phyloP scores from a whole-genome alignment of 1,140 invertebrate species.

The Trachelipus rathkii region DNA sequence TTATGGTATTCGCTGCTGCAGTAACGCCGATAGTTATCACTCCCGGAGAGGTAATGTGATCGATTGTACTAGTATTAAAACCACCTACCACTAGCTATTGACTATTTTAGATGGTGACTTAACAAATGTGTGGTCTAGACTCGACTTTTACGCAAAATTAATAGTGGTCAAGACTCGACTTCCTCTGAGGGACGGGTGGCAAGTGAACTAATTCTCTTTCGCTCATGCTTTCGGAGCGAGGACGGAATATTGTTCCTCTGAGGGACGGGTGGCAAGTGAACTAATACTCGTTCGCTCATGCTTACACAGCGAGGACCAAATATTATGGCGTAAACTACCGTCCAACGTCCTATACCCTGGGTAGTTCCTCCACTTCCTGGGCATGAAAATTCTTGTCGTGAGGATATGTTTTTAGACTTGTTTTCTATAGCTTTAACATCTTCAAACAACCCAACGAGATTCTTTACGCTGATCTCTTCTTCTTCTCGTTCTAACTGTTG shows the following conservation, averaged over 20 bases:
- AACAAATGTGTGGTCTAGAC: slow-evolving; percentile 25
- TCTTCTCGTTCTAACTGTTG: slow-evolving; percentile 22
- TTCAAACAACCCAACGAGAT: slow-evolving; percentile 41
- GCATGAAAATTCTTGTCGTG: not conserved
- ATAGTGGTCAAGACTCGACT: slow-evolving; percentile 43
- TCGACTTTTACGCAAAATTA: slow-evolving; percentile 44
- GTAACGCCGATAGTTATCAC: not conserved
- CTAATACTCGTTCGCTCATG: slow-evolving; percentile 34
- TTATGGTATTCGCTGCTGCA: no score
- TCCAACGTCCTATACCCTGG: not conserved
- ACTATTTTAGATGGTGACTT: not conserved
- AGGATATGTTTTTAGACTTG: not conserved
- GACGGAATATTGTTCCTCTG: no score
- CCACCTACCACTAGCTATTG: not conserved
- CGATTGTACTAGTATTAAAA: slow-evolving; percentile 11
- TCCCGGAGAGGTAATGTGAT: slow-evolving; percentile 30
- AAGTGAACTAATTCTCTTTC: slow-evolving; percentile 38
- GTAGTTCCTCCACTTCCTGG: no score
- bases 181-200: slow-evolving; percentile 44
- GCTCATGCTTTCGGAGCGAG: slow-evolving; percentile 37
- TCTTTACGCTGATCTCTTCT: slow-evolving; percentile 44
- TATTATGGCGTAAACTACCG: slow-evolving; percentile 30
- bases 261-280: slow-evolving; percentile 37
- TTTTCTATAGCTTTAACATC: not conserved
- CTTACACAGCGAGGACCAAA: slow-evolving; percentile 39